Evolutionary conservation across 35 echinoderm and acorn worm species (phyloP), one percentile per base, ranked within the genome.

Genomic region (Ophioderma brevispina): DNA sequence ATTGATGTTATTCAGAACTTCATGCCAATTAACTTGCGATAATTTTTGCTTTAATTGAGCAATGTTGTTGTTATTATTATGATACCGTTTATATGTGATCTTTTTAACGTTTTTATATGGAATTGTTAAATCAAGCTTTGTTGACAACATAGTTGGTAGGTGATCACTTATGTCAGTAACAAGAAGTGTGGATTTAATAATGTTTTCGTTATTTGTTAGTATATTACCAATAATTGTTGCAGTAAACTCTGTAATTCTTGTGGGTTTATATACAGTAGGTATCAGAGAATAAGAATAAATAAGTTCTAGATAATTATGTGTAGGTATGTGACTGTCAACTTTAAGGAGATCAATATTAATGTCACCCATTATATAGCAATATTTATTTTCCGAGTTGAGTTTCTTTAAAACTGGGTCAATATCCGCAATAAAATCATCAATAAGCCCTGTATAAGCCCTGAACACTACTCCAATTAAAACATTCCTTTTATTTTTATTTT

Each of bases 331-430:
- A 70, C n/a, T 70, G 23, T 70, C 59, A 25, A 70, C 59, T 70
- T 70, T 70, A 25, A 70, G 59, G 15, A 70, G 59, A 70, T 70
- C 59, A 70, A 70, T 70, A 70, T 70, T 70, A 70, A 70, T 15
- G 28, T 70, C 59, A 25, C 59, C 59, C n/a, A 70, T 25, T 13
- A 70, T 25, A 70, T 70, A 70, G 28, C 10, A 70, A 15, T 70
- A 25, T 70, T 30, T 70, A 2, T 70, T 25, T 25, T 70, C 59
- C 4, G 59, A 70, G n/a, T 70, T 30, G 3, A 70, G 59, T 13
- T 2, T 70, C 28, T 70, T 70, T 3, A 70, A 70, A 25, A 70
- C n/a, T 3, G 59, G 59, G n/a, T 70, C 28, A 30, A 70, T 70
- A 70, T 70, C 59, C 4, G 10, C 3, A 3, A 70, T 70, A 30